Evolutionary conservation across 2,888 invertebrate species (phyloP), one percentile per base, ranked within the genome.

Genomic region (Xanthia togata): DNA sequence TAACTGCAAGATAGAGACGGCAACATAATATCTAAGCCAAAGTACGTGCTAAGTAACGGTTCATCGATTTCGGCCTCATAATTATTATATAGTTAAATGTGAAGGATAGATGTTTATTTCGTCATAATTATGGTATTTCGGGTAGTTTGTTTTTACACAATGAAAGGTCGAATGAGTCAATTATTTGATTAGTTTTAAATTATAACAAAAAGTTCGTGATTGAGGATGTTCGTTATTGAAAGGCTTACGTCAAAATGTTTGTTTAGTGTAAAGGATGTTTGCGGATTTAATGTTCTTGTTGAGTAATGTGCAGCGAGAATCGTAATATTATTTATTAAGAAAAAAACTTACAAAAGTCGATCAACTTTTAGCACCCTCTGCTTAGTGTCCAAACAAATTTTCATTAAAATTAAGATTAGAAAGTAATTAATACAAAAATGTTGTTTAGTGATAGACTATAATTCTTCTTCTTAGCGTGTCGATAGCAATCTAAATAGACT

Each of bases 31-130:
- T n/a, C 6, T 44, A 55, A 55, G 23, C 8, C 31, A n/a, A 55
- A 26, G 2, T 11, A 57, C 44, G 17, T 35, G 38, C 17, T 50
- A 20, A 47, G 47, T 71, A 50, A 31, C 12, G 23, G 4, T 31
- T 12, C 2, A 59, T 23, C 23, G 38, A 38, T 26, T 5, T 23
- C 47, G 26, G n/a, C 57, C 53, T 77, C 26, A 50, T 50, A n/a
- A n/a, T n/a, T n/a, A 50, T 50, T 50, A 23, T 23, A 26, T 79
- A 59, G 23, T 62, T 70, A 84, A 82, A 84, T 82, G 71, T 82
- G 82, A 82, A 84, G 85, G 81, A 84, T 79, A 41, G 0, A 55
- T n/a, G 35, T 55, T 70, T 74, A 6, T 75, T 84, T 64, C 81
- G 68, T 84, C 81, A 80, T 84, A 64, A 53, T 55, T 26, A 59